These are phyloP conservation scores for Leptogaster cylindrica DNA, from an alignment of 2,888 invertebrate species.

Conservation along the genomic window DNA sequence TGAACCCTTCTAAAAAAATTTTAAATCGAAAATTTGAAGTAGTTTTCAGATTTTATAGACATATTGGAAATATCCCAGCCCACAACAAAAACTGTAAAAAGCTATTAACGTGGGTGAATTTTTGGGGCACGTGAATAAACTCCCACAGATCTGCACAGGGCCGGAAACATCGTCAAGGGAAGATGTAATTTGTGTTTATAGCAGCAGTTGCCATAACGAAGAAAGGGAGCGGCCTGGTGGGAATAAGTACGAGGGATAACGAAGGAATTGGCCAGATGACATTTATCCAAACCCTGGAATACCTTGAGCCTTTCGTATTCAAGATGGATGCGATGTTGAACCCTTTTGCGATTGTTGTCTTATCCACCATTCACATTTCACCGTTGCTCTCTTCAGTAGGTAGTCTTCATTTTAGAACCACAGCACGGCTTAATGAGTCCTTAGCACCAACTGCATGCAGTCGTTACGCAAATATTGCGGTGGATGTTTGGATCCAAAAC, in stretches of 20 bases:
- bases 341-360: conserved; percentile 9
- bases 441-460: no score
- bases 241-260: conserved; percentile 19
- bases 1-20: conserved; percentile 16
- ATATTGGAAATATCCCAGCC: conserved; percentile 13
- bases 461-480: not conserved
- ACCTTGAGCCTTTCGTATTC: conserved; percentile 22
- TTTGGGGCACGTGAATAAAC: no score
- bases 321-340: conserved; percentile 26
- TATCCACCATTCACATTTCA: conserved; percentile 16
- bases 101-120: conserved; percentile 23
- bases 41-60: conserved; percentile 31
- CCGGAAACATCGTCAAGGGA: conserved; percentile 12
- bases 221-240: conserved; percentile 3
- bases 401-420: conserved; percentile 15
- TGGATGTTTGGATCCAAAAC: not conserved
- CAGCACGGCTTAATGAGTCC: conserved; percentile 34
- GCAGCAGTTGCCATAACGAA: conserved; percentile 22
- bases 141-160: conserved; percentile 2
- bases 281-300: conserved; percentile 18
- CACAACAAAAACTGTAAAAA: conserved; percentile 29
- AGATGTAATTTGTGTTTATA: conserved; percentile 36
- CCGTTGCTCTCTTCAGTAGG: conserved; percentile 7
- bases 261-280: conserved; percentile 28
- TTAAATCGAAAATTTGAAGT: not conserved